phyloP scores from a whole-genome alignment of 2,113 vertebrate species.

The Vulpes ferrilata region DNA sequence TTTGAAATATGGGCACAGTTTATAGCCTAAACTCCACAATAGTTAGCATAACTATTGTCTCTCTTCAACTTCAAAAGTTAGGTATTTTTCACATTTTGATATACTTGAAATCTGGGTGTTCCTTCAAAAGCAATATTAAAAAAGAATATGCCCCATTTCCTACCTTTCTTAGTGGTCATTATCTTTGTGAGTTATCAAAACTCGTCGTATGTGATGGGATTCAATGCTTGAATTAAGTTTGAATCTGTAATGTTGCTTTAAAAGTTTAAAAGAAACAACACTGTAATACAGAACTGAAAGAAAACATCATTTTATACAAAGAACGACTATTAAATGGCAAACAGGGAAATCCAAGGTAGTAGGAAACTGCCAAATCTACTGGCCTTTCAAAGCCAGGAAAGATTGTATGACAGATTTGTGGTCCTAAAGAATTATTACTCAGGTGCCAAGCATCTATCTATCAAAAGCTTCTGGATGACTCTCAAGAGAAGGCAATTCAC shows the following conservation, averaged over 20 bases:
- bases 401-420: background rate
- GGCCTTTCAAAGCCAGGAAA: slow-evolving; percentile 40
- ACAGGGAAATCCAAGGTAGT: slow-evolving; percentile 45
- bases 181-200: background rate
- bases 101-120: slow-evolving; percentile 32
- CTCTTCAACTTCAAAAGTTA: slow-evolving; percentile 8
- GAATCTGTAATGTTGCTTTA: background rate
- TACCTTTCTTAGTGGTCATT: background rate
- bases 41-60: slow-evolving; percentile 16
- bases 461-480: slow-evolving; percentile 40
- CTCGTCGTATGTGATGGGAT: background rate
- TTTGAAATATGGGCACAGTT: slow-evolving; percentile 34
- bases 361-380: background rate
- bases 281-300: background rate
- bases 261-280: slow-evolving; percentile 6
- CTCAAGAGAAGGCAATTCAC: slow-evolving; percentile 32
- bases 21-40: background rate
- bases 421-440: slow-evolving; percentile 29
- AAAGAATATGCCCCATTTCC: background rate
- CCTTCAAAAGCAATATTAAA: slow-evolving; percentile 7
- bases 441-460: background rate
- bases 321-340: slow-evolving; percentile 35
- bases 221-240: slow-evolving; percentile 18
- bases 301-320: slow-evolving; percentile 48
- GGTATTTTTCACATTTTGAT: slow-evolving; percentile 21